Evolutionary conservation across 2,888 invertebrate genomes (phyloP), one percentile per base, ranked within the genome.

Genomic region (Aproaerema taeniolella): DNA sequence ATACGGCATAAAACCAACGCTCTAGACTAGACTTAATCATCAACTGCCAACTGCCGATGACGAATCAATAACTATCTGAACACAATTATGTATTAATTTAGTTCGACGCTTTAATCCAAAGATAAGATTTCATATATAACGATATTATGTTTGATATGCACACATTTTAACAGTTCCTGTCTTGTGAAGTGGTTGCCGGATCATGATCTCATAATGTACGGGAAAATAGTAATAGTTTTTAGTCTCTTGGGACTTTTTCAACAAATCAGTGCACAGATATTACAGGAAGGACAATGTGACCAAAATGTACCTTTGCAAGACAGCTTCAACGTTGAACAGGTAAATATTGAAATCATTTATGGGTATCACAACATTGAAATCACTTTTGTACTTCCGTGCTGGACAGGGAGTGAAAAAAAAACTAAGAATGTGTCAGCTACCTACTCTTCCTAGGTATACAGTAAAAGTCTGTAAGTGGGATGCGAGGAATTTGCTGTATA

Each of bases 191-290:
- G 63, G 47, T 40, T 39, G 52, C 39, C 39, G 36, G 36, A 65
- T 48, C 46, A 78, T 80, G 78, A 71, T 70, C 55, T 63, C 58
- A 71, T 60, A 47, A 78, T 77, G 72, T 55, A 42, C 30, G 66
- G 58, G 45, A 49, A 58, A 44, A 50, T 57, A 42, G 37, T 67
- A 36, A 33, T 79, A 61, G 53, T 74, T 53, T 47, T 75, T 53
- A 58, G 61, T 55, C 41, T 68, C 8, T 7, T 68, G 36, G 66
- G 68, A 53, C 51, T 70, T 17, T 42, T 75, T 28, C 52, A 58
- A 48, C 53, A 53, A 45, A 62, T 67, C 66, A 61, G 58, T 30
- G 73, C 65, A 30, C 78, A 79, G 43, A 50, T 76, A 10, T 40
- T 75, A 16, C 74, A 76, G 43, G 12, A 52, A 42, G 77, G 77